These are phyloP conservation scores for Ridgeia piscesae DNA, from an alignment of 1,140 invertebrate species.

Conservation along the genomic window DNA sequence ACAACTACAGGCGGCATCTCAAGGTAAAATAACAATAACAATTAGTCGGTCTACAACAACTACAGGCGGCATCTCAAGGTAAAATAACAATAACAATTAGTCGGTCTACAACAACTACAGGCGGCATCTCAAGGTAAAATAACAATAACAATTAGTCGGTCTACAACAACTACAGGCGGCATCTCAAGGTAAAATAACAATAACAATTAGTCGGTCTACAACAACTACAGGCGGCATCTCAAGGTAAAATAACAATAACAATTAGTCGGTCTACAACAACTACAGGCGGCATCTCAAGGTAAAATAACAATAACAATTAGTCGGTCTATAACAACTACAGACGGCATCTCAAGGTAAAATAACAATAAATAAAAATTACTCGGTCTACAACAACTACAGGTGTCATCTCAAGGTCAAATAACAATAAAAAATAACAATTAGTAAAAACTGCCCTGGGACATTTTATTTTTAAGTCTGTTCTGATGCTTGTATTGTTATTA, in stretches of 20 bases:
- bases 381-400: too few relatives aligned
- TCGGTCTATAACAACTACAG: too few relatives aligned
- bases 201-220: too few relatives aligned
- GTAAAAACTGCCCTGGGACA: too few relatives aligned
- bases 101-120: conserved; percentile 64
- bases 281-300: background rate
- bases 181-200: background rate
- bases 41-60: conserved; percentile 61
- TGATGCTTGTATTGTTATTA: too few relatives aligned
- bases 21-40: conserved; percentile 48
- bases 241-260: too few relatives aligned
- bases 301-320: too few relatives aligned
- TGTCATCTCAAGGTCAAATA: background rate
- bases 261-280: too few relatives aligned
- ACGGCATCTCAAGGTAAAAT: background rate
- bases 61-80: conserved; percentile 63
- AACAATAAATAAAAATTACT: too few relatives aligned
- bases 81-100: background rate
- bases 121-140: conserved; percentile 60
- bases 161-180: too few relatives aligned
- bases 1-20: conserved; percentile 62
- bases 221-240: too few relatives aligned
- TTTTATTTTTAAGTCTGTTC: too few relatives aligned
- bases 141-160: background rate
- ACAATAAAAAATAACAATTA: background rate